phyloP scores from a whole-genome alignment of 2,113 vertebrate species.

The Equus przewalskii region DNA sequence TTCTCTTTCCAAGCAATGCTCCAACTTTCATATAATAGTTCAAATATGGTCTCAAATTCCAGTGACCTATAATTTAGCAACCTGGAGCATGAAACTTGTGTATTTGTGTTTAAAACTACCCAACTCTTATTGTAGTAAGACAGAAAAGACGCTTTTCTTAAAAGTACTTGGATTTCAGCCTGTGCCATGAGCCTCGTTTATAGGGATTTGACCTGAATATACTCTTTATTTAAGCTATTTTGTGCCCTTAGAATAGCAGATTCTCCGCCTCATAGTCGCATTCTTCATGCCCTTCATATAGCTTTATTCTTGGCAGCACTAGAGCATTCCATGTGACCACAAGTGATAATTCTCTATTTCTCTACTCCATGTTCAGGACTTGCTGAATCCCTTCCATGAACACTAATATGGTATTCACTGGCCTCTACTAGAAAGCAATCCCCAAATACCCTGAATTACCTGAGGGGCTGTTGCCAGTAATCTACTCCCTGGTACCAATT shows the following conservation, averaged over 20 bases:
- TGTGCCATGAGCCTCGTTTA: neutral
- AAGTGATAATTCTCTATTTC: slow-evolving; percentile 14
- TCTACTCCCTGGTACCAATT: neutral
- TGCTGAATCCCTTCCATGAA: neutral
- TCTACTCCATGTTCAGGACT: neutral
- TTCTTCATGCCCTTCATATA: neutral
- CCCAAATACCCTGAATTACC: neutral
- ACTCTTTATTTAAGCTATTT: neutral
- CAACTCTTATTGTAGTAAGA: slow-evolving; percentile 11
- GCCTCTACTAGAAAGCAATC: neutral
- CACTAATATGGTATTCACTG: neutral
- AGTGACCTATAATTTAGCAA: slow-evolving; percentile 15
- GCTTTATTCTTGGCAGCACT: neutral
- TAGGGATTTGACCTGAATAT: neutral
- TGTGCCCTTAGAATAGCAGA: neutral
- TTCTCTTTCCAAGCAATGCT: neutral
- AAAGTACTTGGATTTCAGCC: neutral
- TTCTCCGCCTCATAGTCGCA: neutral
- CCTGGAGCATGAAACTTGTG: neutral
- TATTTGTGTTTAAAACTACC: neutral
- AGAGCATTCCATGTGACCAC: neutral
- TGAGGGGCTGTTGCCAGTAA: neutral
- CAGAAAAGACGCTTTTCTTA: neutral
- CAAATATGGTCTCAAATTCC: neutral
- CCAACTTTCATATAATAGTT: neutral